Percentiles rank a stretch among this genome's conserved stretches.
These are phyloP conservation scores for Bimastos eiseni DNA, from an alignment of 2,888 invertebrate genomes.

Conservation along the genomic window DNA sequence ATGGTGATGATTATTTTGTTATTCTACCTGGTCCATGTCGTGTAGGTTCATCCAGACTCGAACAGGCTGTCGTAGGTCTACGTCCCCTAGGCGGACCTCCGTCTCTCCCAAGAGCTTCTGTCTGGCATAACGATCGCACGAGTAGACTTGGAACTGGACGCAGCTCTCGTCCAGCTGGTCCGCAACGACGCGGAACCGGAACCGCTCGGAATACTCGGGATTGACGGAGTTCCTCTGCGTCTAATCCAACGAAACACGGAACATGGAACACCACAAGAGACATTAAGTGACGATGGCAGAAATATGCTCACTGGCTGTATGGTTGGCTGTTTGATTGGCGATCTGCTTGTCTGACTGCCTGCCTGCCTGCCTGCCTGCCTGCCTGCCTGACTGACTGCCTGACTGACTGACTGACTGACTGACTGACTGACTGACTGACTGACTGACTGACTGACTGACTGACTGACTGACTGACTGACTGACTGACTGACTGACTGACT, in stretches of 20 bases:
- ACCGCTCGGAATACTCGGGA: conserved; percentile 78
- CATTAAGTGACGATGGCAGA: background rate
- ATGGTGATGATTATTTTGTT: background rate
- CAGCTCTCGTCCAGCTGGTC: conserved; percentile 68
- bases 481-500: too few species aligned
- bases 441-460: too few species aligned
- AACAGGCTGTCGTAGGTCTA: conserved; percentile 71
- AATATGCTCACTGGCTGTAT: background rate
- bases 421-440: too few species aligned
- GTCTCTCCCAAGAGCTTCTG: conserved; percentile 67
- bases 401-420: too few species aligned
- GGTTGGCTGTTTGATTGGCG: background rate
- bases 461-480: too few species aligned
- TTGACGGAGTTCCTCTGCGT: conserved; percentile 72
- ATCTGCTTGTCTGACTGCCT: too few species aligned
- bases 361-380: too few species aligned
- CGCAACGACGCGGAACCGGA: conserved; percentile 71
- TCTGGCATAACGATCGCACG: conserved; percentile 67
- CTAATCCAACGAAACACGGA: conserved; percentile 56
- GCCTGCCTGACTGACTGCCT: too few species aligned
- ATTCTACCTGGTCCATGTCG: conserved; percentile 72
- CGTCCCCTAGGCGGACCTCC: conserved; percentile 71
- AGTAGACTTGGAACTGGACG: conserved; percentile 73
- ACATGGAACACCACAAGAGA: background rate
- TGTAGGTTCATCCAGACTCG: conserved; percentile 79